Base-by-base conservation (phyloP, 2,797 vertebrate genomes). In the Cuculus canorus region DNA sequence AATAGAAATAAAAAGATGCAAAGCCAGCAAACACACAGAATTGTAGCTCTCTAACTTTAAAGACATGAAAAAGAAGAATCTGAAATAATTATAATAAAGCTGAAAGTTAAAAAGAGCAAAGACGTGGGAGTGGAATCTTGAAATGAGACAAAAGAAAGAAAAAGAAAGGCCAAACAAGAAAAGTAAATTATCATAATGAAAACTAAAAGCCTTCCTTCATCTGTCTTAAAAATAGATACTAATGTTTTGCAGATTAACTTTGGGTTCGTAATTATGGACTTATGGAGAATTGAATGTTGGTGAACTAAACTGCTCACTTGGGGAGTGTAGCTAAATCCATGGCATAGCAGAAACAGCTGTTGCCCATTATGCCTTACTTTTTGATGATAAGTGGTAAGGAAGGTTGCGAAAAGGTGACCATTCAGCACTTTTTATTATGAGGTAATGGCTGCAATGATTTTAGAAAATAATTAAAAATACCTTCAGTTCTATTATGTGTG, bases 381-480 rank as follows among this genome's bases (percentile, higher is more conserved):
- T 86, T 91, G 91, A 95, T 95, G 78, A 77, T 94, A 92, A 96
- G 89, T 82, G 78, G 73, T 72, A 80, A 88, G 91, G 95, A 96
- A 97, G 93, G 93, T 95, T 96, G 92, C 71, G 54, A 77, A 96
- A 96, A 92, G 69, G 70, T 84, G 77, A 90, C 48, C 28, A 95
- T 87, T 92, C 95, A 90, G 32, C 65, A 92, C 57, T 87, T 95
- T 84, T 88, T 91, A 93, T 95, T 92, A 94, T 92, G 65, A 92
- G 56, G 77, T 92, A 95, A 91, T 63, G 64, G 64, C 69, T 94
- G 27, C n/a, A 87, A 16, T 47, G 88, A 79, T 94, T 66, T 50
- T 92, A 91, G 45, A 93, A 83, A 92, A 65, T 86, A 91, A 92
- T 81, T 87, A 91, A 95, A 95, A 95, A 30, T 21, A 35, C 75